phyloP scores from a whole-genome alignment of 2,888 invertebrate species.

The Cerceris ruficornis region DNA sequence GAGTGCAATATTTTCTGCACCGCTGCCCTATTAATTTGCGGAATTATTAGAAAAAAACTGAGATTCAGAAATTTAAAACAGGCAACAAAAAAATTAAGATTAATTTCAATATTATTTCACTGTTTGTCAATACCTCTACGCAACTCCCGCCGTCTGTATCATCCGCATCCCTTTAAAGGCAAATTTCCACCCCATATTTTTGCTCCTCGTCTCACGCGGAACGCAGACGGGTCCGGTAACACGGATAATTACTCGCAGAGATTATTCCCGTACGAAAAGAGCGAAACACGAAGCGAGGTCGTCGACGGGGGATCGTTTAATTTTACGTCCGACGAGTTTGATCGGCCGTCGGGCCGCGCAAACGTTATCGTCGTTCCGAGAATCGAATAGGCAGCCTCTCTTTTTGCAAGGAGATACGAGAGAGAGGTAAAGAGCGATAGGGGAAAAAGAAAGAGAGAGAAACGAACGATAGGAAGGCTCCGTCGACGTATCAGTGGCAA shows the following conservation, averaged over 20 bases:
- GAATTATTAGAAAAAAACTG: too few species aligned
- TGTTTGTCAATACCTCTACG: too few species aligned
- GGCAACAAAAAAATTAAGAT: too few species aligned
- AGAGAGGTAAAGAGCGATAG: background rate
- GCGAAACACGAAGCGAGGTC: background rate
- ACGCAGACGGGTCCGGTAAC: background rate
- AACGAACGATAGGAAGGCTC: background rate
- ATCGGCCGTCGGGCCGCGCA: conserved; percentile 3
- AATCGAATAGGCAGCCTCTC: conserved; percentile 11
- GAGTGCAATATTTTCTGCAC: too few species aligned
- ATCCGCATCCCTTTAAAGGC: too few species aligned
- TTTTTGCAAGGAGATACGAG: background rate
- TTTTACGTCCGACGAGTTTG: conserved; percentile 23
- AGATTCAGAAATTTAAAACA: too few species aligned
- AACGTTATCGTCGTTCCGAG: conserved; percentile 40
- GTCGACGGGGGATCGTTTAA: conserved; percentile 14
- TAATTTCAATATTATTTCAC: too few species aligned
- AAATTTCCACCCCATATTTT: too few species aligned
- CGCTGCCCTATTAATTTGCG: too few species aligned
- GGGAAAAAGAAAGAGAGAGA: background rate
- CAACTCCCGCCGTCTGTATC: too few species aligned
- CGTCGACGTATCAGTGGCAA: conserved; percentile 27
- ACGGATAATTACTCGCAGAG: too few species aligned
- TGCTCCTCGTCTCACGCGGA: background rate
- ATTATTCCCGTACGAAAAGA: too few species aligned